Base-by-base conservation (phyloP, 2,113 vertebrate species). In the Alectura lathami region DNA sequence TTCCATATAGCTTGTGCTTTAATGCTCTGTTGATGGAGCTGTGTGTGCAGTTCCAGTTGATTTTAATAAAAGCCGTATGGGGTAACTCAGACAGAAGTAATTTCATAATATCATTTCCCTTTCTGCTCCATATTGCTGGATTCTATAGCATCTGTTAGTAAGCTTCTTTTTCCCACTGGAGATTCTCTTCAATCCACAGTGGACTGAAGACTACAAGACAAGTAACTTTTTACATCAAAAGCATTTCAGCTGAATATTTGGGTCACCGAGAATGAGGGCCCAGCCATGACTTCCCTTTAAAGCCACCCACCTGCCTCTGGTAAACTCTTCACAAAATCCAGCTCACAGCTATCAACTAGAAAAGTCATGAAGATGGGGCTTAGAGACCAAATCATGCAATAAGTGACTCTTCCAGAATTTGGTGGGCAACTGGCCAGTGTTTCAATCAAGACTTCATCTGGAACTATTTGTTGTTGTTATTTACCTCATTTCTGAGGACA, bases 71-170 rank as follows among this genome's bases (percentile, higher is more conserved):
- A 93, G 38, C 30, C 47, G 60, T 69, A 38, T 1, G 11, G 70
- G 59, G 17, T 89, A 80, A 59, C 70, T 93, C 81, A 92, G 59
- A 57, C 66, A 92, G 94, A 97, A 94, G 57, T 94, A 89, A 95
- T 94, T 94, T 92, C 74, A 54, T 85, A 78, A 76, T 69, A 79
- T 79, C 57, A 2, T 89, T 93, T 91, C 91, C n/a, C 47, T 87
- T 91, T 91, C 81, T 89, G 69, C 38, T 75, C 87, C 87, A 48
- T 94, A 87, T 92, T 94, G 77, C 63, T 92, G 17, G 68, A 73
- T 89, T 92, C 70, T 80, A 54, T 76, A 89, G 63, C 93, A 95
- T 94, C 93, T 97, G 91, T 92, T 92, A 96, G 92, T 94, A 95
- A 94, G 23, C 50, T 91, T 40, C 36, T 66, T 89, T 83, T 69